Evolutionary conservation across 1,140 invertebrate genomes (phyloP).

Genomic region (Cydia strobilella): DNA sequence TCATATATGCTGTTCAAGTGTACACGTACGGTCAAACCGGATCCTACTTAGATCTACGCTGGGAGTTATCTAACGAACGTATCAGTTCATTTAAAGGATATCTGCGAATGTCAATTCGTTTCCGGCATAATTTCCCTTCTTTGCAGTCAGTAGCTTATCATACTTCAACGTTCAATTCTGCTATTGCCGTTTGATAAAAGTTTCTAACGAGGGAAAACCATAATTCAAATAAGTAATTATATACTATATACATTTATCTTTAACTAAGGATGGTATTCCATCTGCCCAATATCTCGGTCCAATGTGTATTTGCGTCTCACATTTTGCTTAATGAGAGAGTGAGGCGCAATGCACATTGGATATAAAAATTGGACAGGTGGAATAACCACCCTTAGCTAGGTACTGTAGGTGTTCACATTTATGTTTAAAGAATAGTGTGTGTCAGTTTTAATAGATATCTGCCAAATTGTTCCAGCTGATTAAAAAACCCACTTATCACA

Average conservation of each 20-base stretch:
- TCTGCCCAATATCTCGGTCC: too few relatives aligned
- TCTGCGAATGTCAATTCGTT: constrained; percentile 29
- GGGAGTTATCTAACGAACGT: constrained; percentile 11
- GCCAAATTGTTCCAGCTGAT: neutral
- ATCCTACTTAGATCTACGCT: constrained; percentile 11
- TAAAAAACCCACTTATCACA: neutral
- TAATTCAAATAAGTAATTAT: neutral
- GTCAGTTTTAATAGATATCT: neutral
- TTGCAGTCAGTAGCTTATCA: constrained; percentile 9
- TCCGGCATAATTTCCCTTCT: constrained; percentile 23
- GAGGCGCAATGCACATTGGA: too few relatives aligned
- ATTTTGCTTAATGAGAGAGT: too few relatives aligned
- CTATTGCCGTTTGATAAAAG: constrained; percentile 10
- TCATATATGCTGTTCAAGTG: constrained; percentile 3
- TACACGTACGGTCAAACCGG: constrained; percentile 4
- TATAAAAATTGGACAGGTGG: too few relatives aligned
- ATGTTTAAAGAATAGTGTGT: too few relatives aligned
- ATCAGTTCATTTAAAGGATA: constrained; percentile 22
- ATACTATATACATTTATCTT: neutral
- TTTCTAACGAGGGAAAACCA: neutral
- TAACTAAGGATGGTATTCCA: too few relatives aligned
- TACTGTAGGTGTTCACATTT: neutral
- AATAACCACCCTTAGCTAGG: too few relatives aligned
- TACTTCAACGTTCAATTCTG: constrained; percentile 12
- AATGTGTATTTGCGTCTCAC: too few relatives aligned